Evolutionary conservation across 2,113 vertebrate genomes (phyloP).

Genomic region (Furnarius figulus): DNA sequence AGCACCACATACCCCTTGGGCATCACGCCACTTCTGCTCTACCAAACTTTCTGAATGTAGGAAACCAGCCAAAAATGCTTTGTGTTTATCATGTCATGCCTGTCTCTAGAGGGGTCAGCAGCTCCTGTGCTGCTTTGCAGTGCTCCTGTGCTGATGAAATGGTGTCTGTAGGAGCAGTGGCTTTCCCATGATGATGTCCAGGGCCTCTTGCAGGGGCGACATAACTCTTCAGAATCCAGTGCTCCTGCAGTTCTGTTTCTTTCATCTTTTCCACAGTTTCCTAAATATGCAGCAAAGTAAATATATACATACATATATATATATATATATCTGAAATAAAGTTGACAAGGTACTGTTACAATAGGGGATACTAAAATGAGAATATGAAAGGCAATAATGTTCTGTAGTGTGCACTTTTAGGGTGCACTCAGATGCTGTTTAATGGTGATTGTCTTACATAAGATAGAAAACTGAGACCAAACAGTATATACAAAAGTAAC

Average conservation of each 20-base stretch:
- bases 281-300: background rate
- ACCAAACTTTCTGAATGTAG: background rate
- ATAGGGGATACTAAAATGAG: background rate
- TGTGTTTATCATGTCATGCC: background rate
- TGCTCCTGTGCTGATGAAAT: background rate
- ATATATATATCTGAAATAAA: no score
- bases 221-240: background rate
- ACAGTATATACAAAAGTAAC: background rate
- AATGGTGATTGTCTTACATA: background rate
- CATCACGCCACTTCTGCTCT: fast-evolving
- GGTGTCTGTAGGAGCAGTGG: background rate
- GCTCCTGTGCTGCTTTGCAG: fast-evolving
- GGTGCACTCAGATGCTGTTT: background rate
- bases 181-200: background rate
- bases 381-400: background rate
- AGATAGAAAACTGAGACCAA: background rate
- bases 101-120: background rate
- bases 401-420: background rate
- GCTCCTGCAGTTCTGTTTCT: background rate
- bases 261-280: background rate
- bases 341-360: background rate
- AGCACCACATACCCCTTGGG: no score
- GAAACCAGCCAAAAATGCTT: background rate
- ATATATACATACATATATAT: background rate
- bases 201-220: background rate